These are phyloP conservation scores for Heliopora coerulea DNA, from an alignment of 92 coral and sea anemone genomes.

Conservation along the genomic window DNA sequence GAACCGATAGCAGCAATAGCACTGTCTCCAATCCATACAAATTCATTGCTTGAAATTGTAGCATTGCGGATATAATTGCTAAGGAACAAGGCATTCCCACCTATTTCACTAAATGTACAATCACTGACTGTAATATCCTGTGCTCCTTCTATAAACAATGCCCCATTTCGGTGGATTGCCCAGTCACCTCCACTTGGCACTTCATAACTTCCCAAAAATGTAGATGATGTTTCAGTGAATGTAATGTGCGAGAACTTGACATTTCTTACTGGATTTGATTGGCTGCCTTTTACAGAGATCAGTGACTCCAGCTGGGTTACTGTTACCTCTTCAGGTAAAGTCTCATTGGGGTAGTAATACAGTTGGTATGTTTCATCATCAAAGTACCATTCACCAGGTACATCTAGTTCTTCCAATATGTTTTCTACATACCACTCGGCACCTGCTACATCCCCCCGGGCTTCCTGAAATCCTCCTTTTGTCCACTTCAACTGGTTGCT, in stretches of 20 bases:
- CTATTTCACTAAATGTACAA: slow-evolving; percentile 31
- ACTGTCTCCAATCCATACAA: slow-evolving; percentile 42
- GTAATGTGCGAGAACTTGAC: slow-evolving; percentile 23
- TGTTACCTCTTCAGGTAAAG: slow-evolving; percentile 42
- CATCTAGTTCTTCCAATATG: slow-evolving; percentile 38
- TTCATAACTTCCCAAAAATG: slow-evolving; percentile 40
- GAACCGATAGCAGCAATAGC: slow-evolving; percentile 35
- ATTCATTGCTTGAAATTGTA: slow-evolving; percentile 34
- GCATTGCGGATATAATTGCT: slow-evolving; percentile 38
- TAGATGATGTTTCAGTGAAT: slow-evolving; percentile 34
- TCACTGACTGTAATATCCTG: slow-evolving; percentile 5
- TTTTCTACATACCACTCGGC: slow-evolving; percentile 43
- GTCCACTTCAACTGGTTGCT: slow-evolving; percentile 27
- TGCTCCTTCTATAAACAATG: slow-evolving; percentile 40
- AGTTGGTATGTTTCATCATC: slow-evolving; percentile 38
- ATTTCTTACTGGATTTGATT: slow-evolving; percentile 18
- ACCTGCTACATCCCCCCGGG: slow-evolving; percentile 35
- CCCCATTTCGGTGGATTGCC: slow-evolving; percentile 36
- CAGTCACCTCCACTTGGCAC: slow-evolving; percentile 46
- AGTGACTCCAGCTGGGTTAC: slow-evolving; percentile 37
- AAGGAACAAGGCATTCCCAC: slow-evolving; percentile 40
- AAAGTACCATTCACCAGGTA: slow-evolving; percentile 40
- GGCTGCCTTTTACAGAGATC: slow-evolving; percentile 24
- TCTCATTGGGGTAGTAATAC: slow-evolving; percentile 26
- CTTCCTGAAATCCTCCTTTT: slow-evolving; percentile 41